Evolutionary conservation across 1,140 invertebrate species (phyloP).

Genomic region (Aphaenogaster ashmeadi): DNA sequence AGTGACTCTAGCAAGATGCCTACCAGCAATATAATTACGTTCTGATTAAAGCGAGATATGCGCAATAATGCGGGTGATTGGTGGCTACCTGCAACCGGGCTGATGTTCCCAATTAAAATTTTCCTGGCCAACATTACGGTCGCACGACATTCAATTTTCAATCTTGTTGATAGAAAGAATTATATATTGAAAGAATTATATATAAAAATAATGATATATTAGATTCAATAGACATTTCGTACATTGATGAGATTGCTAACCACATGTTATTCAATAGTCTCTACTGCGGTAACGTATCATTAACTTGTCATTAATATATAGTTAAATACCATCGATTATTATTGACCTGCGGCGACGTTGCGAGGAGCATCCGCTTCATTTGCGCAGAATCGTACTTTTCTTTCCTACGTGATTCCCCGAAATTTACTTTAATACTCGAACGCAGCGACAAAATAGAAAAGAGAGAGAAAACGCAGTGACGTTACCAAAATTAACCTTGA

Average conservation of each 20-base stretch:
- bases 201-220: not conserved
- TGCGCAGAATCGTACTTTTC: not conserved
- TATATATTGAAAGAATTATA: not conserved
- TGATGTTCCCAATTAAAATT: conserved; percentile 47
- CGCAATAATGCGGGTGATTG: conserved; percentile 37
- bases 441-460: not conserved
- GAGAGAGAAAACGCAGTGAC: not conserved
- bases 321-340: not conserved
- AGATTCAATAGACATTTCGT: conserved; percentile 17
- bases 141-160: conserved; percentile 26
- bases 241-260: not conserved
- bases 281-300: not conserved
- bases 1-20: conserved; percentile 42
- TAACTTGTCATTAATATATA: not conserved
- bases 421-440: conserved; percentile 31
- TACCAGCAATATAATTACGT: conserved; percentile 43
- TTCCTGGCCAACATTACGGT: not conserved
- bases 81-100: conserved; percentile 14
- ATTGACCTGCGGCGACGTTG: not conserved
- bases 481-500: conserved; percentile 56
- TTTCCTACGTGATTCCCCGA: not conserved
- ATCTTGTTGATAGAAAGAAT: not conserved
- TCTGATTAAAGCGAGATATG: conserved; percentile 37
- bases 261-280: not conserved
- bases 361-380: not conserved